Conservation (phyloP, 2,797 vertebrate genomes). For the Telmatherina bonti region DNA sequence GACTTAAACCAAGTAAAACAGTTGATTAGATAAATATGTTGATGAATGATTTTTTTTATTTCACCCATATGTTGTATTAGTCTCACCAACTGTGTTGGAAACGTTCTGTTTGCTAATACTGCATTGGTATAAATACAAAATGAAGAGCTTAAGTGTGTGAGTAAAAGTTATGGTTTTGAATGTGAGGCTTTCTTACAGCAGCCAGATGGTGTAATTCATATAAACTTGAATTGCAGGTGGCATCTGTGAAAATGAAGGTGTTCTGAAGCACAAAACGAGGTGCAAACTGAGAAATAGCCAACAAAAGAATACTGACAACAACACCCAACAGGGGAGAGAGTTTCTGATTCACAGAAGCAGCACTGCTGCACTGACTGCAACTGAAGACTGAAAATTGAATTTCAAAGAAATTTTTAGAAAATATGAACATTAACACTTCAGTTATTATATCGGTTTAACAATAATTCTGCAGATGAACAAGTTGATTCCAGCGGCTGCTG, state of each 20-base stretch:
- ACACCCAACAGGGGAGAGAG: conserved; percentile 11
- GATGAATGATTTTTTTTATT: conserved; percentile 33
- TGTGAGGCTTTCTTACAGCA: conserved; percentile 27
- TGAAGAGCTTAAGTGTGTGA: conserved; percentile 31
- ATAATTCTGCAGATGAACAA: conserved; percentile 20
- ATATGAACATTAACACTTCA: not conserved
- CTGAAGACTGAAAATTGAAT: conserved; percentile 13
- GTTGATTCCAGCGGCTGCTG: conserved; percentile 20
- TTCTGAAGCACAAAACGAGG: conserved; percentile 48
- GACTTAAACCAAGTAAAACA: conserved; percentile 52
- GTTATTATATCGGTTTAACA: conserved; percentile 5
- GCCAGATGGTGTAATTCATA: conserved; percentile 53
- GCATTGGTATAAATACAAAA: conserved; percentile 46
- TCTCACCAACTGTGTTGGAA: conserved; percentile 33
- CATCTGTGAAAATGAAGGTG: conserved; percentile 41
- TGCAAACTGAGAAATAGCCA: conserved; percentile 29
- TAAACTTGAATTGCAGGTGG: conserved; percentile 49
- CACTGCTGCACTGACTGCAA: conserved; percentile 4
- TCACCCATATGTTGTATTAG: conserved; percentile 39
- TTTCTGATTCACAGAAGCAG: conserved; percentile 31
- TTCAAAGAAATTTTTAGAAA: not conserved
- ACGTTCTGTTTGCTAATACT: conserved; percentile 35
- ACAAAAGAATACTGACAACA: conserved; percentile 24
- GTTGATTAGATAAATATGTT: conserved; percentile 54
- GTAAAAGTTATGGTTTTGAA: conserved; percentile 55